Base-by-base conservation (phyloP, 2,888 invertebrate genomes). In the Xestia sexstrigata region DNA sequence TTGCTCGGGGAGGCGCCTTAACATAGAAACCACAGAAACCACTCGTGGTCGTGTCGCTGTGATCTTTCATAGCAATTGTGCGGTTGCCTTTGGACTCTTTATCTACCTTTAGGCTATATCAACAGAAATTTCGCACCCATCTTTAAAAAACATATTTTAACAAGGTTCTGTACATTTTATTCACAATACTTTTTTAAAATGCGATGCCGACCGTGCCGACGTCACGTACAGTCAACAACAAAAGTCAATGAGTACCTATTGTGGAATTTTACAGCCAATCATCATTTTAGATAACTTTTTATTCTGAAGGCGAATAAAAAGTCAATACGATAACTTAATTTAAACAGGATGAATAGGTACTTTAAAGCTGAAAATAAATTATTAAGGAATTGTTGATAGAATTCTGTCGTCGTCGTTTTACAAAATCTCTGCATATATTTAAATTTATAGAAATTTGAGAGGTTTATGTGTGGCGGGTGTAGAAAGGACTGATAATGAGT, bases 201-300 rank as follows among this genome's bases (percentile, higher is more conserved):
- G 13, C 23, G 7, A 47, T 39, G 15, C 55, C 47, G 47, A 71
- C 23, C 4, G 39, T 39, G 15, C 55, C 47, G 47, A 71, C 39
- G 55, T 63, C 67, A 73, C 74, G 81, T 78, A 71, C 71, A 63
- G 62, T 74, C n/a, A 74, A 74, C 20, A 74, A 35, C 9, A 69
- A 74, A 74, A 68, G 2, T 26, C 62, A 47, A 74, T 23, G 47
- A 58, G 35, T 49, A n/a, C n/a, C n/a, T n/a, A 42, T 81, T 81
- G 68, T 67, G 15, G 6, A 23, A 52, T 52, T 78, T 26, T 23
- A 0, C 35, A 74, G 9, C 68, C 30, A 58, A 67, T 58, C 42
- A 65, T 15, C 13, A 15, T 55, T 49, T 17, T 30, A 47, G 23
- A n/a, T 79, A 67, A 47, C n/a, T 74, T 68, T 68, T 63, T 74